Evolutionary conservation across 2,888 invertebrate species (phyloP).

Genomic region (Baronia brevicornis): DNA sequence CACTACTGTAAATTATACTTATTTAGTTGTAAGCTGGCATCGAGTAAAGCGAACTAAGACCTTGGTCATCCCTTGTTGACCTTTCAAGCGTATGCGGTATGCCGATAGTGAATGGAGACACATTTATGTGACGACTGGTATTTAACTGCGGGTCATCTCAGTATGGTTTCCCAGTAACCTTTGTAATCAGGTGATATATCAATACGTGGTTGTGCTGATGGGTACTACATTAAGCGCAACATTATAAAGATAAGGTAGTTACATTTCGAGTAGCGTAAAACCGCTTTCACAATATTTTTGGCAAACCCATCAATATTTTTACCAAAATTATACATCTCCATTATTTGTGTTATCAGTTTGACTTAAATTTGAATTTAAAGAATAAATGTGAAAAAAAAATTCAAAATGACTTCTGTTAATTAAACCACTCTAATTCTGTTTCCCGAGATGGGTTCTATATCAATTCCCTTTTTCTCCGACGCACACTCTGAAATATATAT

Average conservation of each 20-base stretch:
- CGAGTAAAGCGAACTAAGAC: slow-evolving; percentile 23
- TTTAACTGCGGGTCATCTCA: slow-evolving; percentile 13
- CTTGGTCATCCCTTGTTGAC: slow-evolving; percentile 28
- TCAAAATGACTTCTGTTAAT: no score
- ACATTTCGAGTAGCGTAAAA: neutral
- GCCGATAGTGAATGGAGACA: slow-evolving; percentile 25
- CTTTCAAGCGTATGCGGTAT: slow-evolving; percentile 20
- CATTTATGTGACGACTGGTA: slow-evolving; percentile 10
- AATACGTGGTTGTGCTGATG: neutral
- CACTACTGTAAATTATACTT: neutral
- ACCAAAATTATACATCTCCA: no score
- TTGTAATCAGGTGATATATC: neutral
- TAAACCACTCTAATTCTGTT: no score
- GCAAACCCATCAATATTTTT: no score
- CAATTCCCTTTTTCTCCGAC: no score
- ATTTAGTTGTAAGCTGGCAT: slow-evolving; percentile 14
- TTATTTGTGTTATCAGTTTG: neutral
- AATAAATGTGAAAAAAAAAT: slow-evolving; percentile 8
- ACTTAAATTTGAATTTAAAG: slow-evolving; percentile 5
- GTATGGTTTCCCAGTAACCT: slow-evolving; percentile 1
- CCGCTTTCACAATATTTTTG: no score
- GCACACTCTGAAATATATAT: no score
- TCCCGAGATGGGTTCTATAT: no score
- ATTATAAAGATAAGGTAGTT: neutral
- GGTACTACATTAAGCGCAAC: neutral